Conservation (phyloP, 2,113 vertebrate species). For the Myxocyprinus asiaticus region DNA sequence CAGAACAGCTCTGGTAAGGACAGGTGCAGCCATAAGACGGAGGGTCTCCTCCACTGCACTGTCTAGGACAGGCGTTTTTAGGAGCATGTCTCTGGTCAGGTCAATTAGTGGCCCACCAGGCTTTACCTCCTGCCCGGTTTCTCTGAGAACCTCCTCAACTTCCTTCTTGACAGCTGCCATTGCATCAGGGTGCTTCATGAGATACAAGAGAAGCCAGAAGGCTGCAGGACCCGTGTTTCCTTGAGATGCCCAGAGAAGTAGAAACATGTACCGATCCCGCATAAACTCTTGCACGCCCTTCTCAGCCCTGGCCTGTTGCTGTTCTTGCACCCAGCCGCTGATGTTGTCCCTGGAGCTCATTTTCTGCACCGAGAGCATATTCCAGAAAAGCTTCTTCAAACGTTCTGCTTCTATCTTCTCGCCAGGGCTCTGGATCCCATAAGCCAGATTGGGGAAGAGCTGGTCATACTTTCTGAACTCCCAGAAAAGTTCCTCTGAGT, state of each 20-base stretch:
- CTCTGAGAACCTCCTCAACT: conserved; percentile 67
- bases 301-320: conserved; percentile 70
- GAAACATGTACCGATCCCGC: conserved; percentile 81
- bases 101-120: conserved; percentile 63
- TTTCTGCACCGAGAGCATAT: conserved; percentile 71
- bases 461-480: conserved; percentile 81
- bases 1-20: conserved; percentile 77
- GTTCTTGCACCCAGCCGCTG: conserved; percentile 81
- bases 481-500: conserved; percentile 70
- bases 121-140: conserved; percentile 68
- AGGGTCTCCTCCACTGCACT: conserved; percentile 88
- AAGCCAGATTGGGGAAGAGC: conserved; percentile 83
- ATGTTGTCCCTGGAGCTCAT: conserved; percentile 74
- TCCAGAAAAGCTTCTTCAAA: conserved; percentile 80
- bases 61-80: conserved; percentile 80
- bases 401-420: conserved; percentile 73
- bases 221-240: conserved; percentile 85
- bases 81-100: conserved; percentile 75
- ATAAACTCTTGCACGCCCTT: conserved; percentile 65
- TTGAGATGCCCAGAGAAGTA: conserved; percentile 92
- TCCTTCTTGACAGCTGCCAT: conserved; percentile 83
- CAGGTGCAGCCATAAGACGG: conserved; percentile 74
- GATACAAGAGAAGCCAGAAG: conserved; percentile 88
- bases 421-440: conserved; percentile 71
- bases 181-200: conserved; percentile 86